phyloP scores from a whole-genome alignment of 1,140 invertebrate species.

The Babylonia areolata region DNA sequence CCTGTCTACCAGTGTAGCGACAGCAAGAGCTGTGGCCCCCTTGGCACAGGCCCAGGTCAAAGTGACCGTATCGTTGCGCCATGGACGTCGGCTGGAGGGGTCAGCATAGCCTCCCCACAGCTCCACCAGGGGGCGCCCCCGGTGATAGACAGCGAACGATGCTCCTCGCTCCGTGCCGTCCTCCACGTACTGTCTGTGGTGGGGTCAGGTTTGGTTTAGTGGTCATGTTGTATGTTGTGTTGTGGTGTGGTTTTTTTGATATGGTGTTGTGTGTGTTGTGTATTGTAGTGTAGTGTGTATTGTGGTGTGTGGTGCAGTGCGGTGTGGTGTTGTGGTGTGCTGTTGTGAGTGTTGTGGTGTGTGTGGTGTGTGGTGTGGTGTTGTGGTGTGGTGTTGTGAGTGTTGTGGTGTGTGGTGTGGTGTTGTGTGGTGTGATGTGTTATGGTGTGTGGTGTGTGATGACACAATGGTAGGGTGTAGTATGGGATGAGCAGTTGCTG shows the following conservation, averaged over 20 bases:
- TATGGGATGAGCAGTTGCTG: too few relatives aligned
- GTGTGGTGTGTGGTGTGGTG: too few relatives aligned
- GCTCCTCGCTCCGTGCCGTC: constrained; percentile 51
- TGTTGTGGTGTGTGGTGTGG: too few relatives aligned
- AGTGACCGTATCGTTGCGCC: constrained; percentile 60
- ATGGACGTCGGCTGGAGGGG: constrained; percentile 45
- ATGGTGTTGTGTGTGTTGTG: too few relatives aligned
- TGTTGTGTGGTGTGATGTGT: too few relatives aligned
- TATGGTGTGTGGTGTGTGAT: too few relatives aligned
- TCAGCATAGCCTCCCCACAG: constrained; percentile 75
- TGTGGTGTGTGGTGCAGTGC: too few relatives aligned
- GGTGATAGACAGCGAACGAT: constrained; percentile 58
- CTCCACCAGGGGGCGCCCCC: constrained; percentile 67
- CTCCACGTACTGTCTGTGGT: constrained; percentile 45
- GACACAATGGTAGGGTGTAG: too few relatives aligned
- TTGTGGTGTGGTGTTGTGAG: too few relatives aligned
- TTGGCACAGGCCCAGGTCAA: constrained; percentile 61
- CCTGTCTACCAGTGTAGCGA: constrained; percentile 74
- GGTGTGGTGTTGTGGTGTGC: too few relatives aligned
- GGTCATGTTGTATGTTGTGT: not conserved
- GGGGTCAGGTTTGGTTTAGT: not conserved
- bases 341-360: too few relatives aligned
- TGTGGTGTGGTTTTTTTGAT: not conserved
- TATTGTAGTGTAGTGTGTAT: too few relatives aligned
- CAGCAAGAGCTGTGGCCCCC: constrained; percentile 70